Percentiles rank a stretch among this genome's conserved stretches.
phyloP scores from a whole-genome alignment of 35 echinoderm and acorn worm genomes.

The Apostichopus parvimensis region DNA sequence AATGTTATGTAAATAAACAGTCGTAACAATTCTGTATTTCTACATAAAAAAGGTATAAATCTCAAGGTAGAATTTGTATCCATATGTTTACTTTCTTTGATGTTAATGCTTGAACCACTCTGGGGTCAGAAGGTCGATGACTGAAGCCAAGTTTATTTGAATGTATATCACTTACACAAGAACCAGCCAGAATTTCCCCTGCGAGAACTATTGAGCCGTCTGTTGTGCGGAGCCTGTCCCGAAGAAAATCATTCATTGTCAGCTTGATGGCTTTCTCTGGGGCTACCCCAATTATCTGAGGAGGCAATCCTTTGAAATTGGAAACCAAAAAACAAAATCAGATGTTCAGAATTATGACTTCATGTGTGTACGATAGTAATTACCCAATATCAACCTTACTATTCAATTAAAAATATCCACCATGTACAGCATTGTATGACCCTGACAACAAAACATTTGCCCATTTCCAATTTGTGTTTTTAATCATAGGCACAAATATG shows the following conservation, averaged over 20 bases:
- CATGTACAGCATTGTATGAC: background rate
- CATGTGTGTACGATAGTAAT: no score
- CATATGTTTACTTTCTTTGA: no score
- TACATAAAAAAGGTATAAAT: no score
- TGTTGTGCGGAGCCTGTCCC: constrained; percentile 71
- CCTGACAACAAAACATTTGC: background rate
- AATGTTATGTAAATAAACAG: no score
- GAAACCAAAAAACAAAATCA: background rate
- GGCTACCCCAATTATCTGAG: constrained; percentile 93
- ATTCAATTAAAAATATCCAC: background rate
- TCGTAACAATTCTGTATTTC: no score
- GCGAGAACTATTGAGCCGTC: constrained; percentile 64
- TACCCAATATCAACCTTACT: no score
- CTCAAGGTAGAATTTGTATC: no score
- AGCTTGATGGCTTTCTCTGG: constrained; percentile 99
- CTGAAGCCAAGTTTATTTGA: no score
- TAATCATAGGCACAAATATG: no score
- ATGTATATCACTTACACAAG: constrained; percentile 48
- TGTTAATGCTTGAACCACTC: no score
- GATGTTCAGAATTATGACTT: background rate
- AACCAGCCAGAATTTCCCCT: constrained; percentile 83
- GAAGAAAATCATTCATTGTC: constrained; percentile 92
- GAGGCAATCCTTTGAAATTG: constrained; percentile 71
- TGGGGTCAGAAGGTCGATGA: no score
- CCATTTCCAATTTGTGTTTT: background rate